These are phyloP conservation scores for Fregata magnificens DNA, from an alignment of 2,113 vertebrate species.

Conservation along the genomic window DNA sequence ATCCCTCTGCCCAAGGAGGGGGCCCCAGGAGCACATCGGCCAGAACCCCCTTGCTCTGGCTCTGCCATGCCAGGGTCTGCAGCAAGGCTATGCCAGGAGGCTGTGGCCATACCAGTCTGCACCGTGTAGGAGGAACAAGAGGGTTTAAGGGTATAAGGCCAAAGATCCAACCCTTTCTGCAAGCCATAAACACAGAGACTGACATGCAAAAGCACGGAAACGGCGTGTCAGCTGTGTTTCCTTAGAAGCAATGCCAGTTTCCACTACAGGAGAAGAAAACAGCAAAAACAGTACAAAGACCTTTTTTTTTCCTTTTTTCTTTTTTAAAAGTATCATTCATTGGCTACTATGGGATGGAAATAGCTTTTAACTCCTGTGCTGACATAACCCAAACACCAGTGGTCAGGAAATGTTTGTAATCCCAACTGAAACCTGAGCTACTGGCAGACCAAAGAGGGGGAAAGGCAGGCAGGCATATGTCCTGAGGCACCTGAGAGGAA, in stretches of 20 bases:
- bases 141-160: not conserved
- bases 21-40: fast-evolving
- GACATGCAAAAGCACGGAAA: not conserved
- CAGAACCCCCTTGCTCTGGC: fast-evolving
- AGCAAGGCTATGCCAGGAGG: not conserved
- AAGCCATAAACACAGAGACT: not conserved
- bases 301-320: not conserved
- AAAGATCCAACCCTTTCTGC: not conserved
- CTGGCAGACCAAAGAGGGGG: not conserved
- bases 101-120: not conserved
- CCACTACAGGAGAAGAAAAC: not conserved
- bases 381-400: not conserved
- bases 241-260: not conserved
- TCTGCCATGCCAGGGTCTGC: not conserved
- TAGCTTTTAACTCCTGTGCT: not conserved
- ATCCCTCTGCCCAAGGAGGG: fast-evolving
- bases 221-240: not conserved
- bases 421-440: not conserved
- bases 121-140: fast-evolving
- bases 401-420: not conserved
- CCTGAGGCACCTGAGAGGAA: not conserved
- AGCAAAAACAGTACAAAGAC: not conserved
- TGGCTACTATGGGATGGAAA: not conserved
- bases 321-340: not conserved
- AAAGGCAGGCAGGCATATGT: not conserved